Conservation (phyloP, 1,140 invertebrate genomes). For the Bombus picipes region DNA sequence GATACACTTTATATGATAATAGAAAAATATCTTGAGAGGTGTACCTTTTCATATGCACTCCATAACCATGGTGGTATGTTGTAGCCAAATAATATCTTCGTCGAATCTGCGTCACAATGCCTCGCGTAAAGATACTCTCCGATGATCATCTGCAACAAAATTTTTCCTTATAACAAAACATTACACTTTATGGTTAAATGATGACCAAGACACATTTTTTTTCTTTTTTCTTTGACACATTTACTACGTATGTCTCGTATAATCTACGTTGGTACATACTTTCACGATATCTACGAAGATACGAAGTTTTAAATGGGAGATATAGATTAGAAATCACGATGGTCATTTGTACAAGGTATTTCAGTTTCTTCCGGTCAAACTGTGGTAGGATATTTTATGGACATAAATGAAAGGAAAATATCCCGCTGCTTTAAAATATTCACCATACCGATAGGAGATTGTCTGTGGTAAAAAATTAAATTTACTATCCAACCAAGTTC, state of each 20-base stretch:
- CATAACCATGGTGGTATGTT: conserved; percentile 88
- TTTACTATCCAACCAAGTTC: not conserved
- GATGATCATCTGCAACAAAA: conserved; percentile 85
- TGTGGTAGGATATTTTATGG: not conserved
- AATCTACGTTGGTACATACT: not conserved
- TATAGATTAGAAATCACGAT: not conserved
- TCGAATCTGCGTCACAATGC: conserved; percentile 77
- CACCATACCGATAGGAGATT: not conserved
- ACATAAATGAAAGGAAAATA: no score
- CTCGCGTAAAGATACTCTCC: conserved; percentile 85
- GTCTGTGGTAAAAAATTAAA: not conserved
- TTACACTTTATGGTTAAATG: not conserved
- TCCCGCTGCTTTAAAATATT: not conserved
- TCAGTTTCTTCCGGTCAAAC: not conserved
- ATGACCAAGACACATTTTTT: not conserved
- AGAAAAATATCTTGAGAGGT: not conserved
- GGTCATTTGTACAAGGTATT: no score
- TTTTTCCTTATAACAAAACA: not conserved
- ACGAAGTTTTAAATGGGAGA: not conserved
- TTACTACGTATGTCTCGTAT: no score
- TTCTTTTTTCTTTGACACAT: not conserved
- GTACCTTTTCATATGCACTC: conserved; percentile 86
- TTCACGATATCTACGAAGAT: not conserved
- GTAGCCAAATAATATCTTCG: conserved; percentile 82
- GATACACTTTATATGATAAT: not conserved